Percentiles rank a stretch among this genome's conserved stretches.
These are phyloP conservation scores for Caranx melampygus DNA, from an alignment of 2,113 vertebrate genomes.

Conservation along the genomic window DNA sequence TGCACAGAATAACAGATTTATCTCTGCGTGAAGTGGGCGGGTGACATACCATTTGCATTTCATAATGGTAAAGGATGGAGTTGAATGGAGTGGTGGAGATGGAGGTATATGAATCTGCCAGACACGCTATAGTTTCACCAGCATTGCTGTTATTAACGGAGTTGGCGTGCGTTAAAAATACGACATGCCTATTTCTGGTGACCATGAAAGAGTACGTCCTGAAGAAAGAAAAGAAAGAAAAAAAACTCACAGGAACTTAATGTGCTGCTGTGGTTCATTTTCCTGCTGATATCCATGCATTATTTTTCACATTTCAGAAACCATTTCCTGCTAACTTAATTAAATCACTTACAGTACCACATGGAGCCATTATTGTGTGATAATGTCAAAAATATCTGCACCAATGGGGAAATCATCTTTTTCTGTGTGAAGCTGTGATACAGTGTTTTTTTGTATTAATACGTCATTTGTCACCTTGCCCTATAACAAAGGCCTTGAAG, in stretches of 20 bases:
- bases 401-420: background rate
- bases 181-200: constrained; percentile 22
- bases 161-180: constrained; percentile 27
- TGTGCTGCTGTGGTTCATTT: background rate
- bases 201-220: background rate
- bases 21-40: constrained; percentile 56
- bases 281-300: background rate
- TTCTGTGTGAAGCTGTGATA: background rate
- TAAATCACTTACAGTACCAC: background rate
- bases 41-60: constrained; percentile 76
- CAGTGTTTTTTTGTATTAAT: constrained; percentile 9
- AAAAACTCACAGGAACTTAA: background rate
- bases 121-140: constrained; percentile 37
- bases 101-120: constrained; percentile 49
- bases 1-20: constrained; percentile 57
- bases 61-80: constrained; percentile 58
- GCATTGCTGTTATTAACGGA: constrained; percentile 26
- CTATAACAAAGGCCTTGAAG: constrained; percentile 19
- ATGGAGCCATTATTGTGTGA: background rate
- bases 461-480: constrained; percentile 33
- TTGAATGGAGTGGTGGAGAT: background rate
- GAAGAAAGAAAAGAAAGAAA: background rate
- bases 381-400: background rate
- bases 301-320: constrained; percentile 29
- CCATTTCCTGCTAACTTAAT: background rate